Conservation (phyloP, 2,797 vertebrate species). For the Enteromius unitaeniatus region DNA sequence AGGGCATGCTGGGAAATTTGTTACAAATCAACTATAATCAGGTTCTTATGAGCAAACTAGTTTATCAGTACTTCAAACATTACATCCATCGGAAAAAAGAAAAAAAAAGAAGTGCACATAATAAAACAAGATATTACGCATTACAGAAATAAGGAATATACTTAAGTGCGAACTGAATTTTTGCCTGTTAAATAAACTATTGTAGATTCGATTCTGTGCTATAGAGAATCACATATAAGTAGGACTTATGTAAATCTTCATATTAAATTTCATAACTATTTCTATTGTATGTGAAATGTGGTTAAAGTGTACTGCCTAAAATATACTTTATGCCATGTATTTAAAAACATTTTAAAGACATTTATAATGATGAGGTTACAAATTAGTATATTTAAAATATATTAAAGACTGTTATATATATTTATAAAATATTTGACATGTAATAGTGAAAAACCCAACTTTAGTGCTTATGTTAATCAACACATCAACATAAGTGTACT, state of each 20-base stretch:
- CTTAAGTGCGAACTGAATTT: background rate
- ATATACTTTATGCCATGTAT: background rate
- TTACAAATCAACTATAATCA: slow-evolving; percentile 11
- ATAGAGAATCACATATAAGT: background rate
- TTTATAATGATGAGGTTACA: background rate
- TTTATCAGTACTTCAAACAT: background rate
- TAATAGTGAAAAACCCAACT: background rate
- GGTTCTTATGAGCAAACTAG: background rate
- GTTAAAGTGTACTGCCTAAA: background rate
- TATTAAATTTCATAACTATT: background rate
- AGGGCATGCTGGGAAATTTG: slow-evolving; percentile 19
- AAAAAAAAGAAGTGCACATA: background rate
- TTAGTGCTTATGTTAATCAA: background rate
- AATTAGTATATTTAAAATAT: background rate
- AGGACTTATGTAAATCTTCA: background rate
- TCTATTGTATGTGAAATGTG: background rate
- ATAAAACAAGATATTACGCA: no score
- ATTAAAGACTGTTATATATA: background rate
- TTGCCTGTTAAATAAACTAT: background rate
- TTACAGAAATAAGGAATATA: background rate
- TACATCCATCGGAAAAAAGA: background rate
- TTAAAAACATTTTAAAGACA: background rate
- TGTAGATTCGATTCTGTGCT: background rate
- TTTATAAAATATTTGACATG: background rate
- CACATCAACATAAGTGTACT: background rate